Evolutionary conservation across 1,140 invertebrate species (phyloP).

Genomic region (Pseudomyrmex dendroicus): DNA sequence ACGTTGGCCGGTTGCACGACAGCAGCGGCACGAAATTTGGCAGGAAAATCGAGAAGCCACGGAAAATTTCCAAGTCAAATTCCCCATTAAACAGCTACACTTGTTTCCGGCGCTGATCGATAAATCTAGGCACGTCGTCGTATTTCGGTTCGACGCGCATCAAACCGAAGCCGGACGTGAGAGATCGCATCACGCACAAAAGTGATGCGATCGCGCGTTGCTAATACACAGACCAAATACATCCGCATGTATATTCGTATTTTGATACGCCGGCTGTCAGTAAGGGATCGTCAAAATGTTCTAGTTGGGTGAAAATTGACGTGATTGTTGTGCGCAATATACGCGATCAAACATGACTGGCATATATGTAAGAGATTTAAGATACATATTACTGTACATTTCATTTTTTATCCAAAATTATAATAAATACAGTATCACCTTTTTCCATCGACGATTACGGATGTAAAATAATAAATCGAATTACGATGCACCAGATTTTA

Average conservation of each 20-base stretch:
- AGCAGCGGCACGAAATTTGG: conserved; percentile 6
- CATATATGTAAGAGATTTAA: too few relatives aligned
- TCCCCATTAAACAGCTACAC: conserved; percentile 15
- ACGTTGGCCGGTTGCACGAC: neutral
- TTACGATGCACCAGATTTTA: neutral
- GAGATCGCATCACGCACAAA: neutral
- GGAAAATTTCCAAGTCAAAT: conserved; percentile 48
- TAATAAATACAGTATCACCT: conserved; percentile 37
- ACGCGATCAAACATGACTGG: neutral
- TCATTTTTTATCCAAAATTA: conserved; percentile 10
- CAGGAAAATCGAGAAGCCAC: conserved; percentile 25
- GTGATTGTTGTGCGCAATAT: conserved; percentile 38
- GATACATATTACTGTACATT: too few relatives aligned
- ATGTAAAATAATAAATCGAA: neutral
- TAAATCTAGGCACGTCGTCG: conserved; percentile 18
- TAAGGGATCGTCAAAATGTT: conserved; percentile 23
- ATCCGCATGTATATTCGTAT: conserved; percentile 12
- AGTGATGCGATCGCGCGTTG: conserved; percentile 11
- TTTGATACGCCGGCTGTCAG: neutral
- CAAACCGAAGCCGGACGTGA: neutral
- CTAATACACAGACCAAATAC: conserved; percentile 40
- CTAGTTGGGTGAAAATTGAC: conserved; percentile 20
- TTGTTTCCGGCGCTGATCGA: conserved; percentile 2
- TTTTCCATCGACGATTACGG: neutral
- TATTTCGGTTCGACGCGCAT: conserved; percentile 1